Percentiles rank a stretch among this genome's conserved stretches.
phyloP scores from a whole-genome alignment of 2,113 vertebrate species.

The Nansenia antarctica region DNA sequence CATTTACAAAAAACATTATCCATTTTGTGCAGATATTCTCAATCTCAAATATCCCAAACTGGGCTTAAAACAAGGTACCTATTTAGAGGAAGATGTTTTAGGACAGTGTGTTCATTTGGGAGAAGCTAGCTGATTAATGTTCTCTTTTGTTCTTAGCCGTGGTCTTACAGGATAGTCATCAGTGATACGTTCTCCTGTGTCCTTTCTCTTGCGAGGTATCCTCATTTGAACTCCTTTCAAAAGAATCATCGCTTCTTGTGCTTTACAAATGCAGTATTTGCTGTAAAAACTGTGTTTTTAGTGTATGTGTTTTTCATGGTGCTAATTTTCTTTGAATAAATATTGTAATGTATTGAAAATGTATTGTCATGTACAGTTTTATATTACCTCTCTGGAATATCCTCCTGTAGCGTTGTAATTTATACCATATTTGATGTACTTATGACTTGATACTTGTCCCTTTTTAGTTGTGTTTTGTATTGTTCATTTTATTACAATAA shows the following conservation, averaged over 20 bases:
- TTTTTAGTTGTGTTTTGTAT: conserved; percentile 63
- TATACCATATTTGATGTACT: conserved; percentile 71
- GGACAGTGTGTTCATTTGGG: too few relatives aligned
- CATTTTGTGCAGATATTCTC: too few relatives aligned
- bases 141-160: background rate
- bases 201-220: background rate
- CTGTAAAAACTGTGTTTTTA: conserved; percentile 49
- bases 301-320: conserved; percentile 37
- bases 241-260: conserved; percentile 26
- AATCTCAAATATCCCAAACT: background rate
- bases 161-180: too few relatives aligned
- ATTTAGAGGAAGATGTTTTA: too few relatives aligned
- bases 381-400: conserved; percentile 70
- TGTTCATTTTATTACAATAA: conserved; percentile 58
- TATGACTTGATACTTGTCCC: conserved; percentile 63
- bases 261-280: conserved; percentile 52
- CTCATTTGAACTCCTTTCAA: background rate
- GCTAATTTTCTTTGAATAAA: conserved; percentile 56
- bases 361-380: conserved; percentile 79
- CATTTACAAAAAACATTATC: background rate
- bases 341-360: conserved; percentile 75
- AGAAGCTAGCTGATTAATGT: too few relatives aligned
- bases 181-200: too few relatives aligned
- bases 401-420: conserved; percentile 68
- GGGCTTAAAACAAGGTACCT: background rate